Evolutionary conservation across 2,113 vertebrate genomes (phyloP).

Genomic region (Osmerus mordax): DNA sequence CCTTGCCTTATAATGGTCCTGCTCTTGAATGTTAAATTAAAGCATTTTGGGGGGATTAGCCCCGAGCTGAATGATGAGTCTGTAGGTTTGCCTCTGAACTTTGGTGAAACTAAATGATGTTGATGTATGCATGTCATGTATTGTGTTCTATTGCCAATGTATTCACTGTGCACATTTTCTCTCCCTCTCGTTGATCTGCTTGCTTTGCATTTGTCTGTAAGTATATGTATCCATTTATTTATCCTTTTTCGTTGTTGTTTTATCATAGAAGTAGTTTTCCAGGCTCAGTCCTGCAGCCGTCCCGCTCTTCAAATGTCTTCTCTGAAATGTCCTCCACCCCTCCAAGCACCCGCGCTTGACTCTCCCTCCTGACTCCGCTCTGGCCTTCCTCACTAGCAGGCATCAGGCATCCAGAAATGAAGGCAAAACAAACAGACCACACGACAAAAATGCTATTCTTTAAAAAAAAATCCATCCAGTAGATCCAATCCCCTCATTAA

Average conservation of each 20-base stretch:
- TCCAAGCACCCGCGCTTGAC: conserved; percentile 46
- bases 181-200: conserved; percentile 65
- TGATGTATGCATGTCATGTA: conserved; percentile 7
- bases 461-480: too few relatives aligned
- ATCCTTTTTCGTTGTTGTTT: conserved; percentile 14
- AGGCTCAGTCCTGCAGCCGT: conserved; percentile 18
- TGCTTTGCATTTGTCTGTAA: conserved; percentile 70
- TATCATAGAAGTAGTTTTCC: conserved; percentile 56
- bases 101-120: not conserved
- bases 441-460: not conserved
- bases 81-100: not conserved
- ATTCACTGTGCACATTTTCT: conserved; percentile 58
- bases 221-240: conserved; percentile 59
- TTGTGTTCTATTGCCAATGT: conserved; percentile 29
- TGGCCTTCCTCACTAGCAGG: conserved; percentile 34
- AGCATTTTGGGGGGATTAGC: too few relatives aligned
- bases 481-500: too few relatives aligned
- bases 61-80: not conserved
- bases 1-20: not conserved
- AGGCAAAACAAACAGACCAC: conserved; percentile 17
- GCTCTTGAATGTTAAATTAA: not conserved
- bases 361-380: conserved; percentile 18
- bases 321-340: conserved; percentile 32
- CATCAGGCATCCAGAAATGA: conserved; percentile 25
- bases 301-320: not conserved